Percentiles rank a stretch among this genome's conserved stretches.
Conservation (phyloP, 2,888 invertebrate species). For the Prenolepis imparis region DNA sequence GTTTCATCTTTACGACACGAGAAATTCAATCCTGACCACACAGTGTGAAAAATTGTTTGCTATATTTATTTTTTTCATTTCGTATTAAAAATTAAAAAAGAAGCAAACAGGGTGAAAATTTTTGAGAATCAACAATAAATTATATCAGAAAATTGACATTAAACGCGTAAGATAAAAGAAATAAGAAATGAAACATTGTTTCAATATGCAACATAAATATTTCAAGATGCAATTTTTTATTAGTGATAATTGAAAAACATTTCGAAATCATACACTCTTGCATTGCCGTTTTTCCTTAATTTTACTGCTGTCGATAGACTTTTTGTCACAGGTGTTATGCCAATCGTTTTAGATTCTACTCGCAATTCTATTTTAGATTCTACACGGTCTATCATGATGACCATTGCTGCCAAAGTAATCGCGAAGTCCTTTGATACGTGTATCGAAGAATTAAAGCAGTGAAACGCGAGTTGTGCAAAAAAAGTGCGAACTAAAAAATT, state of each 20-base stretch:
- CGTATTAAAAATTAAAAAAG: conserved; percentile 9
- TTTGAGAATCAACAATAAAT: not conserved
- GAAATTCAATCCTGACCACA: conserved; percentile 37
- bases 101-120: not conserved
- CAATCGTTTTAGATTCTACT: conserved; percentile 15
- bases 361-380: too few species aligned
- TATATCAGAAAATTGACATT: not conserved
- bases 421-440: conserved; percentile 25
- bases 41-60: not conserved
- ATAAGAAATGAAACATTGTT: not conserved
- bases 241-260: conserved; percentile 6
- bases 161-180: not conserved
- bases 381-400: conserved; percentile 4
- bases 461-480: conserved; percentile 5
- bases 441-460: conserved; percentile 19
- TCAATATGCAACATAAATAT: not conserved
- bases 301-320: not conserved
- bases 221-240: not conserved
- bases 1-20: conserved; percentile 1
- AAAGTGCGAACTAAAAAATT: conserved; percentile 28
- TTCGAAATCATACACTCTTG: not conserved
- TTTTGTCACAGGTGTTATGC: conserved; percentile 26
- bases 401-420: conserved; percentile 48
- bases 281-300: conserved; percentile 19
- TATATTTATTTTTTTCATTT: not conserved